Conservation (phyloP, 2,797 vertebrate species). For the Limosa lapponica region DNA sequence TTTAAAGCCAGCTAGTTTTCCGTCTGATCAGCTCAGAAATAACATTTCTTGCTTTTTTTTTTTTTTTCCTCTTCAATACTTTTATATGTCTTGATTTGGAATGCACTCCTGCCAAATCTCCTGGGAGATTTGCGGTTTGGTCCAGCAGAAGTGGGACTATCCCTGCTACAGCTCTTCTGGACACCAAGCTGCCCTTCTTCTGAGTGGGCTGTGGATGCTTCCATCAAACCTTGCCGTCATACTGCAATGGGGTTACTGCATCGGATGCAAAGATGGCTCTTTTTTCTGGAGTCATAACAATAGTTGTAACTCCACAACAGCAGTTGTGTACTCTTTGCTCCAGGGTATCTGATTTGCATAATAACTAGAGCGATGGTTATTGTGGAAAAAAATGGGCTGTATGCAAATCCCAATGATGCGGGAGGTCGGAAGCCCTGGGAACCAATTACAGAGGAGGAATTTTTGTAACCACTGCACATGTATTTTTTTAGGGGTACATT, state of each 20-base stretch:
- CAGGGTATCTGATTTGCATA: not conserved
- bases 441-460: not conserved
- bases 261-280: not conserved
- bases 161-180: not conserved
- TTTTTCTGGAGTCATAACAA: not conserved
- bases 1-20: constrained; percentile 42
- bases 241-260: not conserved
- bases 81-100: not conserved
- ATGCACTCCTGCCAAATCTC: not conserved
- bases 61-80: not conserved
- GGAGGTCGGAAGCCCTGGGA: not conserved
- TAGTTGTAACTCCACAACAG: not conserved
- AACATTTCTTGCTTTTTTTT: not conserved
- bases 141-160: not conserved
- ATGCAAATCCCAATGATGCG: not conserved
- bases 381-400: not conserved
- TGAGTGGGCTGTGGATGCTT: not conserved
- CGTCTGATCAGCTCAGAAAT: constrained; percentile 59
- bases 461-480: not conserved
- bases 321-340: not conserved
- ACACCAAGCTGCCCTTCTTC: not conserved
- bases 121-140: not conserved
- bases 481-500: not conserved
- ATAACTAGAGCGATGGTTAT: not conserved
- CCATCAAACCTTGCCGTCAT: constrained; percentile 18